These are phyloP conservation scores for Sterrhoptilus dennistouni DNA, from an alignment of 2,113 vertebrate genomes.

Conservation along the genomic window DNA sequence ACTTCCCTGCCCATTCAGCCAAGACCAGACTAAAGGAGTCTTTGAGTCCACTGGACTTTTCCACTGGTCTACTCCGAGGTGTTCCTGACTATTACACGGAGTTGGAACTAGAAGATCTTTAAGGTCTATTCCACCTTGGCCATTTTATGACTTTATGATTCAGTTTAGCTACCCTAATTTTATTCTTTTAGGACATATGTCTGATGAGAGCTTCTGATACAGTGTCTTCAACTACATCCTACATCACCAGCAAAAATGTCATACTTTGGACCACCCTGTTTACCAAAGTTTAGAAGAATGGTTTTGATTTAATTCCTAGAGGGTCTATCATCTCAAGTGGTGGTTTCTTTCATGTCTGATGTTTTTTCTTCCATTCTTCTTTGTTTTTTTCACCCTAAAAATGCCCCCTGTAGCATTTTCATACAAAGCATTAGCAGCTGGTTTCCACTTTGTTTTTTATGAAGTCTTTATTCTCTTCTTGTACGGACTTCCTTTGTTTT, in stretches of 20 bases:
- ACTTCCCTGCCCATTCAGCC: background rate
- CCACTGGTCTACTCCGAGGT: background rate
- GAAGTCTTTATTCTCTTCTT: background rate
- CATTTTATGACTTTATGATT: background rate
- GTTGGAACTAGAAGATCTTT: background rate
- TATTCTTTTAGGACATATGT: background rate
- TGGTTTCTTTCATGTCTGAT: background rate
- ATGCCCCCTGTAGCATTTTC: background rate
- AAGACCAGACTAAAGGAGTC: background rate
- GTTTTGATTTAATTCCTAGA: background rate
- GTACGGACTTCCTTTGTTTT: background rate
- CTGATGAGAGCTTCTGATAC: background rate
- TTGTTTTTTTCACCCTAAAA: background rate
- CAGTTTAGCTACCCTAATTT: background rate
- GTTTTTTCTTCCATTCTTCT: background rate
- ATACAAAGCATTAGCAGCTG: background rate
- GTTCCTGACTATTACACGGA: background rate
- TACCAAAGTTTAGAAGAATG: background rate
- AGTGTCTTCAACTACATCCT: background rate
- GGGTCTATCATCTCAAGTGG: background rate
- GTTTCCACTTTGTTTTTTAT: background rate
- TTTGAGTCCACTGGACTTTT: background rate
- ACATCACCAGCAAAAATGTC: background rate
- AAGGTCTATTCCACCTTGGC: background rate
- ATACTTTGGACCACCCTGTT: background rate